These are phyloP conservation scores for Apeira syringaria DNA, from an alignment of 2,888 invertebrate species.

Conservation along the genomic window DNA sequence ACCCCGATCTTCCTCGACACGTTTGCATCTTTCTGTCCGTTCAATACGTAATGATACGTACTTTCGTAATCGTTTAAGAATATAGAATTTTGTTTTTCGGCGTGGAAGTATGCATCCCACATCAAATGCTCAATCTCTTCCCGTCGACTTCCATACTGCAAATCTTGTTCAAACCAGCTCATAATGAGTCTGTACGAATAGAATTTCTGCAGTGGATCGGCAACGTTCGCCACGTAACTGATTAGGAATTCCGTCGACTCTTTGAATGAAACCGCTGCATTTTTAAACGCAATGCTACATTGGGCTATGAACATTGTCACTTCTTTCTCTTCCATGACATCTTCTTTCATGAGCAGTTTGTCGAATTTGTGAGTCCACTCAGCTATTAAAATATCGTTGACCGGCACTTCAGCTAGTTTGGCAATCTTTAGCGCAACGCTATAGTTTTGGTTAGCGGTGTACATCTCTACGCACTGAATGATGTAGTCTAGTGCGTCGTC, in stretches of 20 bases:
- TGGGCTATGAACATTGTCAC: conserved; percentile 80
- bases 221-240: conserved; percentile 77
- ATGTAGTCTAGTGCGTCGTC: conserved; percentile 73
- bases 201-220: conserved; percentile 73
- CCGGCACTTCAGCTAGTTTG: conserved; percentile 69
- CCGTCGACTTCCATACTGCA: conserved; percentile 61
- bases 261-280: conserved; percentile 84
- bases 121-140: conserved; percentile 74
- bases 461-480: conserved; percentile 77
- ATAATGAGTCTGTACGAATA: conserved; percentile 73
- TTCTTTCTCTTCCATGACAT: conserved; percentile 58
- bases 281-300: conserved; percentile 85
- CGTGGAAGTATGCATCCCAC: conserved; percentile 72
- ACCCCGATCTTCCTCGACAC: conserved; percentile 55
- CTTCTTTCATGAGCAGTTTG: conserved; percentile 53
- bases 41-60: conserved; percentile 63
- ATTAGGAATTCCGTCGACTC: conserved; percentile 86
- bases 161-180: conserved; percentile 73
- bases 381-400: conserved; percentile 78
- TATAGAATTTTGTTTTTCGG: conserved; percentile 48
- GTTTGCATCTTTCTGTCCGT: conserved; percentile 61
- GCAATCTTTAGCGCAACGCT: conserved; percentile 84
- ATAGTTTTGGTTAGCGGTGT: conserved; percentile 78
- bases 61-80: conserved; percentile 61
- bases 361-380: conserved; percentile 82